phyloP scores from a whole-genome alignment of 2,888 invertebrate species.

The Drosophila helvetica region DNA sequence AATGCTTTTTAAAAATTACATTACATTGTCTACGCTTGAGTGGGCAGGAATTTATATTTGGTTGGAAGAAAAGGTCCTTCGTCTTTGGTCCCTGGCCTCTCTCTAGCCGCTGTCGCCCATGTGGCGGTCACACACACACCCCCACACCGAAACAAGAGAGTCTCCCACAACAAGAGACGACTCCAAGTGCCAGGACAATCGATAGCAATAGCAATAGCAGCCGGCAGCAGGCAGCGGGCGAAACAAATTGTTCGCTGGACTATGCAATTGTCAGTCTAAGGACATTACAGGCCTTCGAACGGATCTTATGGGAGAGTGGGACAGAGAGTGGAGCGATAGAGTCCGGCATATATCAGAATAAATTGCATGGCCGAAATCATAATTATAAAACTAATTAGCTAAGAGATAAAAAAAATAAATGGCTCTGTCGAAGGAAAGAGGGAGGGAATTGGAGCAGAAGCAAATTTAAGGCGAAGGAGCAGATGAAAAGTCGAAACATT shows the following conservation, averaged over 20 bases:
- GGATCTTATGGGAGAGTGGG: background rate
- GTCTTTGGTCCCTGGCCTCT: slow-evolving; percentile 52
- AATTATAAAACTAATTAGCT: slow-evolving; percentile 77
- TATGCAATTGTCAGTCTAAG: slow-evolving; percentile 62
- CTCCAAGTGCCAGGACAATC: slow-evolving; percentile 71
- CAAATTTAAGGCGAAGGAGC: background rate
- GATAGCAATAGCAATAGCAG: slow-evolving; percentile 45
- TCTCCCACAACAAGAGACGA: slow-evolving; percentile 49
- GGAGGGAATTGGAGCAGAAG: background rate
- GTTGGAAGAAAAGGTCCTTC: slow-evolving; percentile 41
- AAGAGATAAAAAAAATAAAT: slow-evolving; percentile 60
- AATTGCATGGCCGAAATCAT: slow-evolving; percentile 56
- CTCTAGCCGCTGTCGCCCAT: slow-evolving; percentile 62
- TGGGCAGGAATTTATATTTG: slow-evolving; percentile 69
- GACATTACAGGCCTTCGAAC: background rate
- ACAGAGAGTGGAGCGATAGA: background rate
- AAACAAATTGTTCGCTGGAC: slow-evolving; percentile 72
- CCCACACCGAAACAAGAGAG: background rate
- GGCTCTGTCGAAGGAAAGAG: background rate
- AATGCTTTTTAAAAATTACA: slow-evolving; percentile 76
- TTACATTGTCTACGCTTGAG: slow-evolving; percentile 75
- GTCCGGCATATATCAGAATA: slow-evolving; percentile 60
- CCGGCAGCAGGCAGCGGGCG: slow-evolving; percentile 42
- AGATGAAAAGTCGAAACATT: background rate
- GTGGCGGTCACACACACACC: slow-evolving; percentile 57